Base-by-base conservation (phyloP, 2,888 invertebrate species). In the Diploptera punctata region DNA sequence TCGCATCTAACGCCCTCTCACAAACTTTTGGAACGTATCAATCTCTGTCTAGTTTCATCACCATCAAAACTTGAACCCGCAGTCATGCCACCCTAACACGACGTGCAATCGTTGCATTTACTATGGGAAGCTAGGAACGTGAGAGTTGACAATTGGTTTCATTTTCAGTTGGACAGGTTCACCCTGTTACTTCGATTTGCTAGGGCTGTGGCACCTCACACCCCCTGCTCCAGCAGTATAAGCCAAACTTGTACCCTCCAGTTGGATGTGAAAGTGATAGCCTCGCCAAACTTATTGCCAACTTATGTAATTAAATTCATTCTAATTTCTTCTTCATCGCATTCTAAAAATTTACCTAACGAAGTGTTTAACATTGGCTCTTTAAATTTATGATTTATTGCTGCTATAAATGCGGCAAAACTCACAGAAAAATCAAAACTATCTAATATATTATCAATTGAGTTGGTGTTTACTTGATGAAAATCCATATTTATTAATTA, bases 131-230 rank as follows among this genome's bases (percentile, higher is more conserved):
- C 3, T 38, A 21, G 62, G 24, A 16, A 62, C 16, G 33, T 33
- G 61, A 33, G 61, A 33, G 21, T 5, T 65, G 26, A 43, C 60
- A 69, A 69, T 69, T 69, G 69, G 69, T 69, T 69, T 69, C 69
- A 69, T 69, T 69, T 69, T 69, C 69, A 60, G 69, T 69, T 69
- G 69, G 69, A 60, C 69, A 69, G 69, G 69, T 47, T 47, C 47
- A 47, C 65, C n/a, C 65, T 43, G 44, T 44, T 47, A 65, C 29
- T 65, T 65, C 44, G 65, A 44, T 47, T 65, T 47, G 31, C 57
- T n/a, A 7, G 33, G 33, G 33, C 10, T 5, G 33, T 33, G 33
- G 33, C 7, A 5, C 33, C 33, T 33, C 33, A 33, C 33, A 5
- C 13, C 26, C 7, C 57, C 16, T 29, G 24, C 57, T 16, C 57